Evolutionary conservation across 2,797 vertebrate species (phyloP), one percentile per base, ranked within the genome.

Genomic region (Crenuchus spilurus): DNA sequence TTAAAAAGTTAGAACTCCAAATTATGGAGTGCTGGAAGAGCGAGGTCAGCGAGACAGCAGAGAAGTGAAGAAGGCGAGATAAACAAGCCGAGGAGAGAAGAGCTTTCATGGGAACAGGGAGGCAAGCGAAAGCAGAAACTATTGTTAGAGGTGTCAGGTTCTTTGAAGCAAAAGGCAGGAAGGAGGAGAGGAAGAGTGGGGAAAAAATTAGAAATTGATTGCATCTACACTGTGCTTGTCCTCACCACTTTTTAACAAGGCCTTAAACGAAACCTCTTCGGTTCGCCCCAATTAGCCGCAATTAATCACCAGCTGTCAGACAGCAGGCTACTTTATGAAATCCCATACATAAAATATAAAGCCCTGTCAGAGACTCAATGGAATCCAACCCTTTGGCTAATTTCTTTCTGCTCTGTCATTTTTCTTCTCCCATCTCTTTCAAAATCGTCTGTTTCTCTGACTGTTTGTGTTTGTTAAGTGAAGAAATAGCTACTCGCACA

Each of bases 251-350:
- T 55, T 72, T 70, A 54, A 70, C 74, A n/a, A 75, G 55, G 41
- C 20, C 57, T 48, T 54, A 71, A 67, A 73, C 48, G 30, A 76
- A 70, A 52, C 48, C 57, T 70, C 35, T 35, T 70, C 26, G 44
- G 48, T 61, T 61, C 62, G 48, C 79, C 44, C 81, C 74, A 87
- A 84, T 87, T 88, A 88, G 80, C 73, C 76, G 57, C 79, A 86
- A 86, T 89, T 86, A 90, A 86, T 84, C 67, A 86, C 78, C 81
- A 37, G 26, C 75, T 81, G 80, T 78, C 77, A 76, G 65, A 82
- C n/a, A 3, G 69, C 74, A 64, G 52, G 70, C 7, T 9, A 33
- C 64, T 73, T 72, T 67, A 60, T 77, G 60, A 82, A 64, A 82
- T 67, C 44, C 39, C 16, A 74, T 82, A 80, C 87, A 90, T 87